A percentile compares a stretch with the other conserved stretches of the same genome.
phyloP scores from a whole-genome alignment of 2,888 invertebrate genomes.

The Noctuana brunneofusca region DNA sequence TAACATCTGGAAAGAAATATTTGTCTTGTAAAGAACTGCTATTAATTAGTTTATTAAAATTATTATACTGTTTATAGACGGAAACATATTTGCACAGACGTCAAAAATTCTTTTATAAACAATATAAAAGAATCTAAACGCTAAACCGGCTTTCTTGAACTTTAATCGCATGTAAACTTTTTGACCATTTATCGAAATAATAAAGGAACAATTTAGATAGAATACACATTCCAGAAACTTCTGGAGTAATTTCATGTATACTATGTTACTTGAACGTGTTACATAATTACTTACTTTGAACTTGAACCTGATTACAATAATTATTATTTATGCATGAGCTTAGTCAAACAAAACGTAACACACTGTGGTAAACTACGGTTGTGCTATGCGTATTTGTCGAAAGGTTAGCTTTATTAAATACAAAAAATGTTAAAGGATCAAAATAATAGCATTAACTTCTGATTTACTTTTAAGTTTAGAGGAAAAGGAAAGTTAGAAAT shows the following conservation, averaged over 20 bases:
- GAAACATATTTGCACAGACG: neutral
- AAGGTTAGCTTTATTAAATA: neutral
- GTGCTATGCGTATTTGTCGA: neutral
- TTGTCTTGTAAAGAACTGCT: neutral
- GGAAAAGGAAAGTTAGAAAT: no score
- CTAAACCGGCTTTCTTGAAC: constrained; percentile 6
- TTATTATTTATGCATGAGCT: constrained; percentile 11
- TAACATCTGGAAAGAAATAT: constrained; percentile 59
- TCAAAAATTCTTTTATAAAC: neutral
- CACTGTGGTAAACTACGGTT: neutral
- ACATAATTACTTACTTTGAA: constrained; percentile 43
- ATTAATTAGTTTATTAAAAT: no score
- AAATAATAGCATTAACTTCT: no score
- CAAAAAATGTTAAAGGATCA: no score
- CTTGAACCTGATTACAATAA: constrained; percentile 5
- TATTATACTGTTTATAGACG: no score
- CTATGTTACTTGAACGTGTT: constrained; percentile 27
- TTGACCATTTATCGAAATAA: neutral
- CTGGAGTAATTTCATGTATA: neutral
- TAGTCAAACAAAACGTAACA: neutral
- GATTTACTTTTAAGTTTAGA: no score
- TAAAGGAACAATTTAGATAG: neutral
- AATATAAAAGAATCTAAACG: neutral
- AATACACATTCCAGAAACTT: neutral
- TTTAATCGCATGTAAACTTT: neutral